Conservation (phyloP, 2,113 vertebrate species). For the Bombycilla garrulus region DNA sequence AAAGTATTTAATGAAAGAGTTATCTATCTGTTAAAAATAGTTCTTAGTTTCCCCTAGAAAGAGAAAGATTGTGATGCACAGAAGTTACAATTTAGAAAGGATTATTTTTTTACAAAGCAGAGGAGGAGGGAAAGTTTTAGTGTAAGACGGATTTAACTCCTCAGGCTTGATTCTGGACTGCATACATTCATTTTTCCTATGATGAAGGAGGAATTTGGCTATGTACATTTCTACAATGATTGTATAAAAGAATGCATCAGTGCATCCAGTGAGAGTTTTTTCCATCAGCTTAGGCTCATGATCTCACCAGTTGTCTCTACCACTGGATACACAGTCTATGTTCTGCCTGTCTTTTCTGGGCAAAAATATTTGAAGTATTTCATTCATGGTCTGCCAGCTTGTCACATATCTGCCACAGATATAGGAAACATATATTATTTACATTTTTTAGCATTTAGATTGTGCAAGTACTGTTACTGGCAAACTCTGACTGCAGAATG, state of each 20-base stretch:
- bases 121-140: background rate
- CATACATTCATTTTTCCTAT: background rate
- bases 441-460: background rate
- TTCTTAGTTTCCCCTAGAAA: background rate
- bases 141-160: background rate
- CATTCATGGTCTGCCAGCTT: background rate
- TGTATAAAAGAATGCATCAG: background rate
- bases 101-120: background rate
- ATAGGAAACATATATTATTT: slow-evolving; percentile 10
- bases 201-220: background rate
- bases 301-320: background rate
- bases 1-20: background rate
- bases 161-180: background rate
- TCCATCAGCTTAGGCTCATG: background rate
- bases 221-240: background rate
- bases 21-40: background rate
- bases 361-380: background rate
- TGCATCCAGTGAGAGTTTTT: background rate
- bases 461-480: background rate
- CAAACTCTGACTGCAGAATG: background rate
- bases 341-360: background rate
- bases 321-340: background rate
- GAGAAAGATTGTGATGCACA: background rate
- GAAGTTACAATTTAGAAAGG: background rate
- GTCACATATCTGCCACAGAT: background rate